Base-by-base conservation (phyloP, 2,888 invertebrate genomes). In the Chrysodeixis includens region DNA sequence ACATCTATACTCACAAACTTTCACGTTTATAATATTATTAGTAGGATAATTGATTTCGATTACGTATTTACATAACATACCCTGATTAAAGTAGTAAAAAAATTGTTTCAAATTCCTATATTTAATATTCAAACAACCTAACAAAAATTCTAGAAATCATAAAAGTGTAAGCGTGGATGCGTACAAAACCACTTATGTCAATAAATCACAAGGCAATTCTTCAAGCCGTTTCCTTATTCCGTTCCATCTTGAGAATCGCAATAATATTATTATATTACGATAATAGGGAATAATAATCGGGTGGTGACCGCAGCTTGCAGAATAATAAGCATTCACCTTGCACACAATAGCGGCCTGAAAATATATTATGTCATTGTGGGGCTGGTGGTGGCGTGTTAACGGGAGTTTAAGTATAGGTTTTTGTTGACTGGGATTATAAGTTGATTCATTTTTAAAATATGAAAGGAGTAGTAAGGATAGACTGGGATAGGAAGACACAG, bases 141-240 rank as follows among this genome's bases (percentile, higher is more conserved):
- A 71, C 61, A 4, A 59, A 73, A 71, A 68, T 54, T 30, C 53
- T 30, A 60, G 60, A 65, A 71, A 68, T 61, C 49, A 61, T 54
- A 69, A 69, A 74, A 74, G 58, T 26, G 10, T 18, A 46, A 16
- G n/a, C n/a, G n/a, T n/a, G n/a, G n/a, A n/a, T n/a, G n/a, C n/a
- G 14, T n/a, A 55, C 71, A 78, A 84, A 85, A 87, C 87, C 86
- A 85, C 86, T 81, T 78, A 80, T 79, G 84, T 78, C 87, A 83
- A 89, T 89, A 90, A 89, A 89, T 88, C 85, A 86, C 76, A 83
- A 81, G 58, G 71, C 73, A 81, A 79, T 76, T 79, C 79, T 61
- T 80, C 79, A 80, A 79, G 85, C 79, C 74, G 84, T 88, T 92
- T 93, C 93, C 92, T 91, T 90, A 90, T 92, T 89, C 83, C 82